Percentiles rank a stretch among this genome's conserved stretches.
phyloP scores from a whole-genome alignment of 2,113 vertebrate species.

The Seriola rivoliana region DNA sequence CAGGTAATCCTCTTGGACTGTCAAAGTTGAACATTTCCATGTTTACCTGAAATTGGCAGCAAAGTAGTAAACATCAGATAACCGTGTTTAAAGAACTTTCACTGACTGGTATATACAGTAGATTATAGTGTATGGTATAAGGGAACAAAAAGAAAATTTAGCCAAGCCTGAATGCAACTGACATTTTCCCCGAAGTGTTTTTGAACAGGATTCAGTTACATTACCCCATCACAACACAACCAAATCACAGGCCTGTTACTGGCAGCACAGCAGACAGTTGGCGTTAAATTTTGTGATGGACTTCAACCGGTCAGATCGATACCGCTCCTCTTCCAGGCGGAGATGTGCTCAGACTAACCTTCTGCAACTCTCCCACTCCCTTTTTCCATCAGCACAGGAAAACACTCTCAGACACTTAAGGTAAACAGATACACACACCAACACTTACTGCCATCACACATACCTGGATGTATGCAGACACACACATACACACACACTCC shows the following conservation, averaged over 20 bases:
- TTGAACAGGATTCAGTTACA: slow-evolving; percentile 7
- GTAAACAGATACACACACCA: slow-evolving; percentile 46
- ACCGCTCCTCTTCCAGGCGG: slow-evolving; percentile 21
- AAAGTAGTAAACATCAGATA: background rate
- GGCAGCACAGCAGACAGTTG: background rate
- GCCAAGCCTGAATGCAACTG: background rate
- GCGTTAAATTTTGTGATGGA: slow-evolving; percentile 37
- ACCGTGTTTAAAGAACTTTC: background rate
- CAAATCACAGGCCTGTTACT: background rate
- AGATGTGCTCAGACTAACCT: slow-evolving; percentile 60
- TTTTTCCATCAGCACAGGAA: slow-evolving; percentile 58
- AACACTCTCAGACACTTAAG: slow-evolving; percentile 54
- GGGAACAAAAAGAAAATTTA: background rate
- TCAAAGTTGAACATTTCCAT: background rate
- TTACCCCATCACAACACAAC: slow-evolving; percentile 26
- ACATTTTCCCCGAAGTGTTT: background rate
- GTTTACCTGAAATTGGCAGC: background rate
- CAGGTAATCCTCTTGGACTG: background rate
- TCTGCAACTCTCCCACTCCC: slow-evolving; percentile 9
- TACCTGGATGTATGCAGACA: slow-evolving; percentile 10
- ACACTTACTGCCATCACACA: slow-evolving; percentile 40
- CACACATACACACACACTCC: slow-evolving; percentile 7
- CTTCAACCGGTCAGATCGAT: slow-evolving; percentile 56
- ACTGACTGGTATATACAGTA: background rate
- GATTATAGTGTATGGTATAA: background rate